These are phyloP conservation scores for Sarcophaga variegata DNA, from an alignment of 2,888 invertebrate species.

Conservation along the genomic window DNA sequence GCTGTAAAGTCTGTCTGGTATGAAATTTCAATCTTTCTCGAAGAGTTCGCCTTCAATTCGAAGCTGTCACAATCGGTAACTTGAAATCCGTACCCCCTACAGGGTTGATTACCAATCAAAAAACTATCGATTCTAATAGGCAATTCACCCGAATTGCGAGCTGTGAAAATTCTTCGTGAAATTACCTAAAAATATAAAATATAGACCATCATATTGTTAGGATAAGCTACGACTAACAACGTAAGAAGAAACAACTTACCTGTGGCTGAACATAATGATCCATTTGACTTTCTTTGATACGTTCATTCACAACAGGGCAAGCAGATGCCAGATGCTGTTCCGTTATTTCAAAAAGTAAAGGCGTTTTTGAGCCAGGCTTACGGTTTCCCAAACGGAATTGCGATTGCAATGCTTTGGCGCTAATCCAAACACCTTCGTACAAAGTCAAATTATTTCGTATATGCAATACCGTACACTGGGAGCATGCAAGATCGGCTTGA, in stretches of 20 bases:
- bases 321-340: slow-evolving; percentile 82
- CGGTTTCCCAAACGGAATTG: slow-evolving; percentile 94
- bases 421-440: slow-evolving; percentile 91
- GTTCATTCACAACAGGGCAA: slow-evolving; percentile 25
- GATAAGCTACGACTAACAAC: not conserved
- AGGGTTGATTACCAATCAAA: slow-evolving; percentile 85
- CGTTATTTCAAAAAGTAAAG: slow-evolving; percentile 90
- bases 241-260: slow-evolving; percentile 72
- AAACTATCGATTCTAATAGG: slow-evolving; percentile 88
- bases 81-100: slow-evolving; percentile 91
- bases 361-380: slow-evolving; percentile 89
- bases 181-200: slow-evolving; percentile 82
- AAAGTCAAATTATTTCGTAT: slow-evolving; percentile 96
- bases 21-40: slow-evolving; percentile 90
- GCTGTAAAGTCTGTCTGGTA: slow-evolving; percentile 94
- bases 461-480: slow-evolving; percentile 80
- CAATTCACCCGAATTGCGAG: slow-evolving; percentile 95
- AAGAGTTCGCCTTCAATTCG: slow-evolving; percentile 87
- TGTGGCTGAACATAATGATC: slow-evolving; percentile 37
- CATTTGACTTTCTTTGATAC: not conserved
- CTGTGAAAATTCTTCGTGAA: slow-evolving; percentile 91
- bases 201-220: slow-evolving; percentile 1
- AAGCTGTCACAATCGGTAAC: slow-evolving; percentile 89
- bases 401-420: slow-evolving; percentile 92
- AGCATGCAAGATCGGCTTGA: slow-evolving; percentile 76